phyloP scores from a whole-genome alignment of 2,113 vertebrate species.

The Solea solea region DNA sequence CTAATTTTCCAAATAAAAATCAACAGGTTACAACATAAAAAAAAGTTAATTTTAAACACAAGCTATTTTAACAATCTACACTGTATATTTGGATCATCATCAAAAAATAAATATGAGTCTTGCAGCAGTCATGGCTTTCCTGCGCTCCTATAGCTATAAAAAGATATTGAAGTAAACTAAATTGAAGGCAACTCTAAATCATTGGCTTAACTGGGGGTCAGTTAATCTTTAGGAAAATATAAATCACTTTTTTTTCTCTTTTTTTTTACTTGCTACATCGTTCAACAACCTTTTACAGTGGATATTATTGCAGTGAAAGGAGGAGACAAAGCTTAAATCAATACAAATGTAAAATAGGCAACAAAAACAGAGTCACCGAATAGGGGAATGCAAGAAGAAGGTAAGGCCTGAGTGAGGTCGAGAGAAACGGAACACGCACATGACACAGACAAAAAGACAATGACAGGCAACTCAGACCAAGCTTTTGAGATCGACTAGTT shows the following conservation, averaged over 20 bases:
- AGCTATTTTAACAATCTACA: too few species aligned
- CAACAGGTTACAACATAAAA: too few species aligned
- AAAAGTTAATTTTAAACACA: too few species aligned
- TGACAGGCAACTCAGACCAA: conserved; percentile 65
- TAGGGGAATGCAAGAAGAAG: conserved; percentile 34
- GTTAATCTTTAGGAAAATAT: background rate
- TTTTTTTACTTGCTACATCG: background rate
- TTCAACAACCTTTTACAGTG: conserved; percentile 41
- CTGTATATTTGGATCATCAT: too few species aligned
- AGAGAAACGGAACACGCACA: conserved; percentile 50
- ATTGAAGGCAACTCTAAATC: too few species aligned
- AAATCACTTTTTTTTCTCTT: background rate
- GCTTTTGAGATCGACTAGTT: conserved; percentile 29
- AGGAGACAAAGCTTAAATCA: conserved; percentile 11
- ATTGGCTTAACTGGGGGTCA: background rate
- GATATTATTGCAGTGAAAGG: conserved; percentile 57
- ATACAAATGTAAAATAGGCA: conserved; percentile 7
- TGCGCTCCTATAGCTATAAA: too few species aligned
- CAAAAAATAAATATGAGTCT: too few species aligned
- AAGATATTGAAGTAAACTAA: too few species aligned
- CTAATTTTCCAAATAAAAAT: too few species aligned
- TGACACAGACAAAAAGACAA: conserved; percentile 68
- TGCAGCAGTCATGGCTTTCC: too few species aligned
- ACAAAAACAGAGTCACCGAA: conserved; percentile 37
- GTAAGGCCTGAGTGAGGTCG: conserved; percentile 39